Evolutionary conservation across 2,888 invertebrate genomes (phyloP).

Genomic region (Aphrophora alni): DNA sequence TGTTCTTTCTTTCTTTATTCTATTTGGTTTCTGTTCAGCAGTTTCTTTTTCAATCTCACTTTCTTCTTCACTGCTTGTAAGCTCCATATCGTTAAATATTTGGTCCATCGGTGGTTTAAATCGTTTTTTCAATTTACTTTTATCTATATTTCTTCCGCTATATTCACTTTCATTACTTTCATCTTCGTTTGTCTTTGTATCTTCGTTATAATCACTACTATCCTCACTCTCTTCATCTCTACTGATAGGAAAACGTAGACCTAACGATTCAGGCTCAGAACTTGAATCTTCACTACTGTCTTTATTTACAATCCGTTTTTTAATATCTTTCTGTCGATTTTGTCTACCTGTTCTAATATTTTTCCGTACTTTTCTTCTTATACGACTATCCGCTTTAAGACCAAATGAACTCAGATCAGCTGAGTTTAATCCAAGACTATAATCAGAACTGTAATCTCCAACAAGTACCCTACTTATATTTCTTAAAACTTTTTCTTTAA

Average conservation of each 20-base stretch:
- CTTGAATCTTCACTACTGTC: not conserved
- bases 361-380: not conserved
- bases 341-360: not conserved
- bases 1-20: too few relatives aligned
- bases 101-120: not conserved
- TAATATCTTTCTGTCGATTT: not conserved
- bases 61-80: not conserved
- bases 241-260: not conserved
- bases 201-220: not conserved
- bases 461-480: not conserved
- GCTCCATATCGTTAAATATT: not conserved
- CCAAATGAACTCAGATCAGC: not conserved
- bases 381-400: not conserved
- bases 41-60: not conserved
- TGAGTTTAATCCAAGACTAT: not conserved
- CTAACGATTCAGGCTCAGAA: not conserved
- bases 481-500: not conserved
- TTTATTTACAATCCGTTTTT: not conserved
- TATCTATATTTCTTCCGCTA: too few relatives aligned
- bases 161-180: too few relatives aligned
- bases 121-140: not conserved
- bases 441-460: not conserved
- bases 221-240: not conserved
- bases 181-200: too few relatives aligned
- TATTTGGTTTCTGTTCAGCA: not conserved